Percentiles rank a stretch among this genome's conserved stretches.
Conservation (phyloP, 2,888 invertebrate genomes). For the Pyralis farinalis region DNA sequence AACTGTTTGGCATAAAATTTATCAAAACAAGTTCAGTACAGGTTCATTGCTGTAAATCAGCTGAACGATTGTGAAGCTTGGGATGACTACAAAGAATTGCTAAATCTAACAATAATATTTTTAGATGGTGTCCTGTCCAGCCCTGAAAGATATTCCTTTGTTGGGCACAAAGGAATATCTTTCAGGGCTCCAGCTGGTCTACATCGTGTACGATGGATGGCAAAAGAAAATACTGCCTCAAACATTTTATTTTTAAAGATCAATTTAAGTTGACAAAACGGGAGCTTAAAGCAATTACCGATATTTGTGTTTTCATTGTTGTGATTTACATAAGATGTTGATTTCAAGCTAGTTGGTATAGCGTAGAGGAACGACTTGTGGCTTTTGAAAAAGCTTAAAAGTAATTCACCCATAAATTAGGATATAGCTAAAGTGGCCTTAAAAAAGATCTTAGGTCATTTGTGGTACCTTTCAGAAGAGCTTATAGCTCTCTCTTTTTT, state of each 20-base stretch:
- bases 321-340: constrained; percentile 14
- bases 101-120: constrained; percentile 11
- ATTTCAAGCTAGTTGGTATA: constrained; percentile 12
- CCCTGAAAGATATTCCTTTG: no score
- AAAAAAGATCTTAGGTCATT: constrained; percentile 12
- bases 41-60: background rate
- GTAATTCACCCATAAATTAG: constrained; percentile 9
- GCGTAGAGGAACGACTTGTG: constrained; percentile 16
- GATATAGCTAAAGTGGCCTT: constrained; percentile 10
- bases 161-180: constrained; percentile 10
- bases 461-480: constrained; percentile 18
- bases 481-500: constrained; percentile 15
- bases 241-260: constrained; percentile 11
- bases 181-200: constrained; percentile 13
- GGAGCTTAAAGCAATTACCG: constrained; percentile 8
- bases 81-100: constrained; percentile 12
- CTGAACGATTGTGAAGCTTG: constrained; percentile 6
- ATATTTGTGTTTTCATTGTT: constrained; percentile 11
- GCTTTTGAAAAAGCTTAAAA: constrained; percentile 10
- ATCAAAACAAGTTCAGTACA: constrained; percentile 6
- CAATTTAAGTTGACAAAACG: constrained; percentile 14
- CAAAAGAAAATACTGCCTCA: constrained; percentile 13
- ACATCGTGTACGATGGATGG: constrained; percentile 16
- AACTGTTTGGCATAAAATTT: constrained; percentile 7
- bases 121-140: constrained; percentile 12